Evolutionary conservation across 2,888 invertebrate species (phyloP).

Genomic region (Biston stratarius): DNA sequence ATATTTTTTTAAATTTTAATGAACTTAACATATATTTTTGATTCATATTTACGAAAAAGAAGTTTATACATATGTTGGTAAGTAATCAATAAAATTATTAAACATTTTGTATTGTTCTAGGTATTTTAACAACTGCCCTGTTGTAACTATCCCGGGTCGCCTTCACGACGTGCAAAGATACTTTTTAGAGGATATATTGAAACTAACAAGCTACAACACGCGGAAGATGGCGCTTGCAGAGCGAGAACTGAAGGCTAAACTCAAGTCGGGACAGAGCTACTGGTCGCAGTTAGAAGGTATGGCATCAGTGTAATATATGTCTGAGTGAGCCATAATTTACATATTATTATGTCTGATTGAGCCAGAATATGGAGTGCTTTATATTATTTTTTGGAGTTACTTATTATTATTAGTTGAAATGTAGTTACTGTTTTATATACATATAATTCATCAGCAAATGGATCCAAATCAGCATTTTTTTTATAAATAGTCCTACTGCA

Average conservation of each 20-base stretch:
- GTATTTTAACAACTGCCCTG: slow-evolving; percentile 94
- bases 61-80: no score
- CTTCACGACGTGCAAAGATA: slow-evolving; percentile 91
- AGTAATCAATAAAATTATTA: no score
- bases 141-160: slow-evolving; percentile 92
- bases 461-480: no score
- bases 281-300: slow-evolving; percentile 78
- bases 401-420: no score
- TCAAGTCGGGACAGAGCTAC: slow-evolving; percentile 69
- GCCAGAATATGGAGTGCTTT: background rate
- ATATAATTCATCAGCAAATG: no score
- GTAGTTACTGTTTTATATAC: no score
- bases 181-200: slow-evolving; percentile 93
- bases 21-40: no score
- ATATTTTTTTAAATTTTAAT: no score
- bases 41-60: no score
- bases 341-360: background rate
- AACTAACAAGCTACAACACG: slow-evolving; percentile 85
- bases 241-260: slow-evolving; percentile 65
- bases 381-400: no score
- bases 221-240: slow-evolving; percentile 79
- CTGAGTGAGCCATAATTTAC: background rate
- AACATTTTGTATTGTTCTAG: slow-evolving; percentile 49
- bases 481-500: no score
- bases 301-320: background rate